Base-by-base conservation (phyloP, 1,140 invertebrate species). In the Ips typographus region DNA sequence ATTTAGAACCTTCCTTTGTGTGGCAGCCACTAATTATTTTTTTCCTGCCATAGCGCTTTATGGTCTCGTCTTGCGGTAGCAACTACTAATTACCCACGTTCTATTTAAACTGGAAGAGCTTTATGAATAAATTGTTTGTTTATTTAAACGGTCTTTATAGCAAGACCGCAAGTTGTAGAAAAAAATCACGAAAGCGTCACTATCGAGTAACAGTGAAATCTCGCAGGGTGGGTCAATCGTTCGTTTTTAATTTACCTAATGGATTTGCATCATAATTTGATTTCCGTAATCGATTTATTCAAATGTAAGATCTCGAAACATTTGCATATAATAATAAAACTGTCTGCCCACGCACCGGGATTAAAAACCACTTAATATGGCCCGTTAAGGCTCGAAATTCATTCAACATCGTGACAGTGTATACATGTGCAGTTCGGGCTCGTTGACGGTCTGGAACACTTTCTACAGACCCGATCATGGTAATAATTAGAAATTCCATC, bases 21-120 rank as follows among this genome's bases (percentile, higher is more conserved):
- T 62, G 60, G 44, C 60, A 62, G 60, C 43, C 44, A 47, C 44
- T 51, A 62, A 62, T 62, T 62, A 62, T 44, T 62, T 62, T 59
- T 62, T 49, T 62, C 22, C 44, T 55, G 44, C 7, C 22, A 49
- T 49, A 3, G 44, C 6, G 44, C 3, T 22, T 49, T 49, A 49
- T 49, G 44, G 44, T 49, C 22, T 49, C 22, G 44, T 22, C 22
- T 22, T 22, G 22, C 22, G 22, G 22, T 0, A 22, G 22, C 22
- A 22, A 22, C 22, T 22, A 22, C 22, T 22, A 22, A 22, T 22
- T 22, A 22, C 22, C 22, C 22, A 22, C 22, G 22, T 22, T 22
- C 22, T 22, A 22, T 22, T 22, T 22, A 22, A 22, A 22, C 22
- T 22, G 22, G 22, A 22, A 22, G 22, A 22, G 22, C 22, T 22